Base-by-base conservation (phyloP, 1,140 invertebrate genomes). In the Lordiphosa mommai region DNA sequence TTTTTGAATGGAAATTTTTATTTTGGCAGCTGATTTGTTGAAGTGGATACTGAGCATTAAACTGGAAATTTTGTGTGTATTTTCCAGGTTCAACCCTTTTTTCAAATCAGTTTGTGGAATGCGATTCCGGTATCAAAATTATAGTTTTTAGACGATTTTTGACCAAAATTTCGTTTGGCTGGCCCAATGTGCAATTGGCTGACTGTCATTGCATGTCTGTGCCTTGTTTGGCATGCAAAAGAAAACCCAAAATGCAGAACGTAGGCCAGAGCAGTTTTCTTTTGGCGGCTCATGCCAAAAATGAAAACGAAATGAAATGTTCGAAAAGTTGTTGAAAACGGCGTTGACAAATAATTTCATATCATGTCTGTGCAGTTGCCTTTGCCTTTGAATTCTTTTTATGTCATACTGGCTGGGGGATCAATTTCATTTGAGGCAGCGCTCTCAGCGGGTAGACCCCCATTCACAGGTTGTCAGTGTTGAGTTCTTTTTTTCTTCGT, bases 261-360 rank as follows among this genome's bases (percentile, higher is more conserved):
- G n/a, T n/a, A 50, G 23, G 44, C 40, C n/a, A n/a, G 50, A 55
- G 59, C 53, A 60, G 43, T 55, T 48, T 12, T 7, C 13, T 17
- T 6, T 16, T 13, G 36, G 34, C 7, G 59, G 44, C 36, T 29
- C 38, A 27, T 57, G 63, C 38, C 70, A 50, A 33, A 59, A 66
- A 65, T 50, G 55, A 70, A 80, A 80, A 63, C 60, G 68, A 79
- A 77, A 77, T 82, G 72, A 82, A 82, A 84, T 82, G 77, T 72
- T 82, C 58, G 56, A 61, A 84, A 85, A 84, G 79, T 85, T 84
- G 77, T 72, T 84, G 77, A 82, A 84, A 82, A 84, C 70, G 68
- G 61, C 77, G 77, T 84, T 84, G 77, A 84, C 77, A 84, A 84
- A 84, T 84, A 84, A 82, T 85, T 84, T 84, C 79, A 84, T 84